These are phyloP conservation scores for Brachyhypopomus gauderio DNA, from an alignment of 2,113 vertebrate species.

Conservation along the genomic window DNA sequence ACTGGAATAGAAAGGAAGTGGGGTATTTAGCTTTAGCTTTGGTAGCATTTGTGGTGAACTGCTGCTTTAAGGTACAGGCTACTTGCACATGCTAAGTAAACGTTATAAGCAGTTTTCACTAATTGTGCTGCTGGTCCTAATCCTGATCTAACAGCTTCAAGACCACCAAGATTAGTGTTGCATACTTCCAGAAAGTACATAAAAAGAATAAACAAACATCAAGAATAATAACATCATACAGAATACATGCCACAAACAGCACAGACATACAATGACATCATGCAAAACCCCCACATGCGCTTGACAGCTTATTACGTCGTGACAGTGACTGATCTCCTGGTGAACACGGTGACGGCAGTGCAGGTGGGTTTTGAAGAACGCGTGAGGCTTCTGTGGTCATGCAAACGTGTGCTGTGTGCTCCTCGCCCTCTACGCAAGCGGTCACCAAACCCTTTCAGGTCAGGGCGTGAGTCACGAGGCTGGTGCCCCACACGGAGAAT, in stretches of 20 bases:
- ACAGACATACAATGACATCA: neutral
- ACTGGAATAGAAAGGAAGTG: neutral
- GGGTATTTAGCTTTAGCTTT: neutral
- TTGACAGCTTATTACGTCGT: neutral
- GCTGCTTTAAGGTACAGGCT: neutral
- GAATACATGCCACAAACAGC: neutral
- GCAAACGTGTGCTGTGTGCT: neutral
- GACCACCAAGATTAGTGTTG: too few relatives aligned
- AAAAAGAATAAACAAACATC: too few relatives aligned
- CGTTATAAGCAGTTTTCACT: too few relatives aligned
- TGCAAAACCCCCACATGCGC: slow-evolving; percentile 5
- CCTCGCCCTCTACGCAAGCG: neutral
- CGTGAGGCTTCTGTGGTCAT: neutral
- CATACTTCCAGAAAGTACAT: too few relatives aligned
- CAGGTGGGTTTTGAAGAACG: neutral
- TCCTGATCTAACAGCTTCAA: too few relatives aligned
- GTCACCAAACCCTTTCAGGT: neutral
- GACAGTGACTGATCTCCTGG: neutral
- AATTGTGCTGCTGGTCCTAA: too few relatives aligned
- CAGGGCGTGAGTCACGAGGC: neutral
- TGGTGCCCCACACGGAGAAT: neutral
- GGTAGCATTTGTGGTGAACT: neutral
- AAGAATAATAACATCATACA: neutral
- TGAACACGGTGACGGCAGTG: neutral
- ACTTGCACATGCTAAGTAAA: neutral